Evolutionary conservation across 2,113 vertebrate genomes (phyloP), one percentile per base, ranked within the genome.

Genomic region (Oceanodroma tethys): DNA sequence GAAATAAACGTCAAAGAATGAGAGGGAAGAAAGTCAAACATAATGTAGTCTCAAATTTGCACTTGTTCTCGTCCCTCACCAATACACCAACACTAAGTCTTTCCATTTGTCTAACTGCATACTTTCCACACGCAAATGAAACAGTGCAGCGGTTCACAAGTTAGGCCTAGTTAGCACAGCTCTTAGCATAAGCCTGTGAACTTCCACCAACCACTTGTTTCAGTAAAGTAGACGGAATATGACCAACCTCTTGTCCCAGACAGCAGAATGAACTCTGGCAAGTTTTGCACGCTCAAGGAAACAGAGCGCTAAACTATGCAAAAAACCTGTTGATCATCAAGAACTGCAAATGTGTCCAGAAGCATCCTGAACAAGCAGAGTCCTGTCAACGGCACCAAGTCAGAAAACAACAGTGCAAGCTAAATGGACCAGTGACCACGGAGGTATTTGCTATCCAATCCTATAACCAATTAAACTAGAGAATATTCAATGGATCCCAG

Each of bases 171-270:
- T 40, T 7, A 58, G 23, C 50, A 45, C 0, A 42, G 22, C 38
- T 26, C 8, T 30, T 16, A 9, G 52, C 48, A 34, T 8, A 29
- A 74, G 32, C 9, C 47, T 68, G 9, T 6, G 14, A 38, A 22
- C 52, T 9, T 50, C 29, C 38, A 34, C 5, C 55, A 52, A 40
- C 11, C 65, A 8, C 23, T 40, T 38, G 8, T 15, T 80, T 42
- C 7, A 53, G 34, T 7, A 1, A 2, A 25, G 2, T 1, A 23
- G 12, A 11, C 1, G 2, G 58, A 23, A 11, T 29, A 29, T 0
- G 2, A 3, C 11, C 50, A 34, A 18, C 6, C 5, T 43, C 47
- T 10, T 26, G 9, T 4, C 32, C 56, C 62, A 75, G 47, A 72
- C 19, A 68, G 43, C 38, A 59, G 6, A 66, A 48, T 0, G 16